These are phyloP conservation scores for Lonchura striata DNA, from an alignment of 2,113 vertebrate species.

Conservation along the genomic window DNA sequence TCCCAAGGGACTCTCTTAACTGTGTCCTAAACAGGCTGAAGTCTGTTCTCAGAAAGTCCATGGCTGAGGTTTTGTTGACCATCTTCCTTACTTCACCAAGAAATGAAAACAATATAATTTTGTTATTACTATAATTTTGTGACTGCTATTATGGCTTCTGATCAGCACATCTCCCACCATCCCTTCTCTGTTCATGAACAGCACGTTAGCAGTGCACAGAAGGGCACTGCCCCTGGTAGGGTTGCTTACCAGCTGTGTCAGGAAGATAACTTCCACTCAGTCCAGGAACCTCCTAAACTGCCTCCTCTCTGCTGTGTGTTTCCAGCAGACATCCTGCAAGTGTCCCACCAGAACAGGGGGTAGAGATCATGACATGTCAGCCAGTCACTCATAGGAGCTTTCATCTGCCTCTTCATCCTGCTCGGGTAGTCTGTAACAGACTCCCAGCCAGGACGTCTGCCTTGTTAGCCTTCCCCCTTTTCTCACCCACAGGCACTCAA, in stretches of 20 bases:
- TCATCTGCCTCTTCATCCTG: background rate
- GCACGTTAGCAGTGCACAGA: background rate
- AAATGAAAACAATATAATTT: background rate
- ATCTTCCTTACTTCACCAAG: background rate
- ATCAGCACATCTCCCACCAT: background rate
- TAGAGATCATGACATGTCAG: background rate
- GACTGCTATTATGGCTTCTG: background rate
- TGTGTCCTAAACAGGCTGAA: background rate
- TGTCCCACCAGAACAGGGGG: background rate
- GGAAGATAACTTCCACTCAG: background rate
- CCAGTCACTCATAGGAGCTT: background rate
- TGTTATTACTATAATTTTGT: background rate
- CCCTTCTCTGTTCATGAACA: background rate
- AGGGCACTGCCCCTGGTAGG: no score
- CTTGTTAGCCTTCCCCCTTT: background rate
- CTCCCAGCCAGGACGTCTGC: background rate
- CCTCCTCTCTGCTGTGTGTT: background rate
- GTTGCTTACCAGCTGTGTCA: background rate
- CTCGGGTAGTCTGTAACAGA: background rate
- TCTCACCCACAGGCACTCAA: background rate
- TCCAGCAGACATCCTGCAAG: background rate
- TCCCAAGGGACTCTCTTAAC: background rate
- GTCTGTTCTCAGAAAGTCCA: background rate
- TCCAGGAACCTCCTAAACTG: background rate
- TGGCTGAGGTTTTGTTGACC: background rate